These are phyloP conservation scores for Trichechus manatus DNA, from an alignment of 2,113 vertebrate genomes.

Conservation along the genomic window DNA sequence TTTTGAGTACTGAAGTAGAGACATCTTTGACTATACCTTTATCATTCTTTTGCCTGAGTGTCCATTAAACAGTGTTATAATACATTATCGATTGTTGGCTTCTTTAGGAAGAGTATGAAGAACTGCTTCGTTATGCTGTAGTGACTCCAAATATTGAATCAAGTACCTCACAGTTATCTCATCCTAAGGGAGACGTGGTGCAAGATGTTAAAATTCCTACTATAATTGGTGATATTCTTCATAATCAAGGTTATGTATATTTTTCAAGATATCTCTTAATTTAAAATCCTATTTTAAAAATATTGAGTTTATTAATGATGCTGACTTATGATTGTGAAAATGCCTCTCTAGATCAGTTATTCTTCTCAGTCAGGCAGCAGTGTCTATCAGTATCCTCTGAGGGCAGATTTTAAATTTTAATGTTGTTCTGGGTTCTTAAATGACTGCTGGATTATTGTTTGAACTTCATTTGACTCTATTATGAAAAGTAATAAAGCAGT, in stretches of 20 bases:
- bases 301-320: background rate
- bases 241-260: slow-evolving; percentile 84
- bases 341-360: background rate
- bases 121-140: slow-evolving; percentile 91
- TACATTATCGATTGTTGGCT: slow-evolving; percentile 50
- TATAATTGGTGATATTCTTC: slow-evolving; percentile 79
- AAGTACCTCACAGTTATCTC: slow-evolving; percentile 74
- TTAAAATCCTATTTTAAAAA: background rate
- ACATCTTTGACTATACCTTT: background rate
- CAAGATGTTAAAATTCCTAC: slow-evolving; percentile 74
- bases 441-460: slow-evolving; percentile 50
- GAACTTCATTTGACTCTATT: slow-evolving; percentile 35
- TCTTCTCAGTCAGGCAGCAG: background rate
- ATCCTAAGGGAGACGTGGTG: slow-evolving; percentile 79
- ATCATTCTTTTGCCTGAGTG: background rate
- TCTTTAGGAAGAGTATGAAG: slow-evolving; percentile 95
- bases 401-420: slow-evolving; percentile 17
- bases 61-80: background rate
- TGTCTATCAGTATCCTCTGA: background rate
- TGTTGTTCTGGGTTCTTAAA: background rate
- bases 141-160: slow-evolving; percentile 91
- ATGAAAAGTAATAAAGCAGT: slow-evolving; percentile 53
- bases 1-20: background rate
- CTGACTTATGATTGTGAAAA: background rate
- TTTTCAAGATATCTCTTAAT: slow-evolving; percentile 10